Conservation (phyloP, 2,888 invertebrate species). For the Tigriopus californicus region DNA sequence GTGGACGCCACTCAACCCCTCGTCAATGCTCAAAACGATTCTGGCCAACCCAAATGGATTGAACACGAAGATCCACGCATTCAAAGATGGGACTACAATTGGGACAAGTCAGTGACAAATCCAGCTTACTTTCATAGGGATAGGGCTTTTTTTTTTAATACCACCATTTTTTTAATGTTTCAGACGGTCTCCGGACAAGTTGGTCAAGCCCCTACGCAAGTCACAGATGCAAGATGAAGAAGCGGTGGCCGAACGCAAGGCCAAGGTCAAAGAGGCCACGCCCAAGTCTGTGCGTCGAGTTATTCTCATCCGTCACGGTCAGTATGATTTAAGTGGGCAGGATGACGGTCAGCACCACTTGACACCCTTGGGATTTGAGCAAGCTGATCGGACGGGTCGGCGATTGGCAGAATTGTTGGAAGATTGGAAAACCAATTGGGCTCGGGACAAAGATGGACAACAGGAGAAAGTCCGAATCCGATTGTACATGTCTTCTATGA, state of each 20-base stretch:
- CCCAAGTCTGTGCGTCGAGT: conserved; percentile 54
- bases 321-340: conserved; percentile 43
- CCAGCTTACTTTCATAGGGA: not conserved
- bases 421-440: not conserved
- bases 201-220: conserved; percentile 4
- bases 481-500: conserved; percentile 76
- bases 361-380: conserved; percentile 41
- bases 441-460: conserved; percentile 2
- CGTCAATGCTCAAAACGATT: no score
- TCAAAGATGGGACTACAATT: conserved; percentile 1
- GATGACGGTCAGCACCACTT: conserved; percentile 17
- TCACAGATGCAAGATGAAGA: not conserved
- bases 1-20: no score
- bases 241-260: conserved; percentile 33
- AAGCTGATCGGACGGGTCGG: conserved; percentile 67
- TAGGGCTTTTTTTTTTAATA: not conserved
- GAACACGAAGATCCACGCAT: not conserved
- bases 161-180: not conserved
- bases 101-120: not conserved
- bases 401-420: conserved; percentile 31
- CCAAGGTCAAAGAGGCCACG: conserved; percentile 24
- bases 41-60: no score
- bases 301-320: conserved; percentile 81
- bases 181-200: not conserved
- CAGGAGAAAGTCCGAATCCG: conserved; percentile 47